Evolutionary conservation across 2,888 invertebrate species (phyloP), one percentile per base, ranked within the genome.

Genomic region (Hemistola chrysoprasaria): DNA sequence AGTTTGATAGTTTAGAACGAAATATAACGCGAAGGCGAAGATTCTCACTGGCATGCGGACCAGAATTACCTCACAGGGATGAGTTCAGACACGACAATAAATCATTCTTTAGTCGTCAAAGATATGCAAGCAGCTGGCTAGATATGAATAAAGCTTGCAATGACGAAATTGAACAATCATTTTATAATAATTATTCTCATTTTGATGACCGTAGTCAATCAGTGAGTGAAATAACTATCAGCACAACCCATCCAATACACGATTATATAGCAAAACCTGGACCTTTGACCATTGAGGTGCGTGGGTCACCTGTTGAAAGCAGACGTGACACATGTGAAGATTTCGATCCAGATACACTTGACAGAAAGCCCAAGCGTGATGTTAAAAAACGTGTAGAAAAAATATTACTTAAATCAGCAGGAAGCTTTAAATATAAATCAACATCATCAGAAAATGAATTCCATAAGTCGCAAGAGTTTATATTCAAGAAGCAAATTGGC

Each of bases 261-360:
- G 86, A 90, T 47, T 89, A 92, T 38, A 40, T 80, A 11, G 65
- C 66, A 22, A 93, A 93, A 47, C 94, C 94, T 0, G 95, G 95
- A 2, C 93, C 95, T 46, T 84, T 96, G 59, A 94, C 95, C 6
- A 96, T 96, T 47, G 93, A 95, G 82, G 95, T 96, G 84, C 93
- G 74, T 91, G 95, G 79, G 76, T 93, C 66, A 90, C 93, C 95
- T 0, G 90, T 93, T 39, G 93, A 93, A 62, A 90, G 90, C 8
- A 90, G 90, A 43, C 91, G 92, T 22, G 90, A 92, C 32, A 92
- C 93, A 47, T 92, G 92, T 6, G 95, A 94, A 60, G 93, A 93
- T 41, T 96, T 95, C 65, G 96, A 96, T 68, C 95, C 95, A 0
- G 96, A 96, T 57, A 96, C 96, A 0, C 85, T 96, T 16, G 96